These are phyloP conservation scores for Conops quadrifasciatus DNA, from an alignment of 2,888 invertebrate genomes.

Conservation along the genomic window DNA sequence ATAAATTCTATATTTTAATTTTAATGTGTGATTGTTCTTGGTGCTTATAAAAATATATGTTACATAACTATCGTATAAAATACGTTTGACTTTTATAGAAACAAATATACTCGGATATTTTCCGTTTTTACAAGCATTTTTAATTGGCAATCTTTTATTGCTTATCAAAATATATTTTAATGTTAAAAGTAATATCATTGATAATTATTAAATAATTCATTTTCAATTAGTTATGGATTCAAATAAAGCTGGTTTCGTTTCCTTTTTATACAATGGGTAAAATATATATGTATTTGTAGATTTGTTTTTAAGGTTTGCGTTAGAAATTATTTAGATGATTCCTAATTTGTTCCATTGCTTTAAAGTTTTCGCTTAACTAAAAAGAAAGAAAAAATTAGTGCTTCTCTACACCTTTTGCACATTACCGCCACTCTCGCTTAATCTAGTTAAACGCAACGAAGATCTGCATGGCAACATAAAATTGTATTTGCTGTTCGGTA, in stretches of 20 bases:
- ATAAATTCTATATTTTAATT: neutral
- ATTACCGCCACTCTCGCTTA: constrained; percentile 39
- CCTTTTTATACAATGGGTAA: neutral
- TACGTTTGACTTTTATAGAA: neutral
- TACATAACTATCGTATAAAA: neutral
- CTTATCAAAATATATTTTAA: neutral
- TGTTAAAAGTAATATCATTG: neutral
- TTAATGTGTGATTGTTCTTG: neutral
- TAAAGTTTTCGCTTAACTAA: neutral
- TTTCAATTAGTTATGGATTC: too few relatives aligned
- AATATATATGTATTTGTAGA: neutral
- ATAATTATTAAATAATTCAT: too few relatives aligned
- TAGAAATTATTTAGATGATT: constrained; percentile 31
- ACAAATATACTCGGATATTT: neutral
- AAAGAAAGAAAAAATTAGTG: too few relatives aligned
- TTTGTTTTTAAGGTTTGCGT: neutral
- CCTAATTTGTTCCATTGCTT: constrained; percentile 24
- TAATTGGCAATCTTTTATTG: neutral
- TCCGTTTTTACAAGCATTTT: neutral
- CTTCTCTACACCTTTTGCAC: constrained; percentile 51
- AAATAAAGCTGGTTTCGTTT: neutral
- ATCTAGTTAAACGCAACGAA: constrained; percentile 56
- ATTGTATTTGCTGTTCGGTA: constrained; percentile 62
- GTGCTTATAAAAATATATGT: neutral
- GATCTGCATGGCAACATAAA: constrained; percentile 65